Conservation (phyloP, 2,113 vertebrate species). For the Hemicordylus capensis region DNA sequence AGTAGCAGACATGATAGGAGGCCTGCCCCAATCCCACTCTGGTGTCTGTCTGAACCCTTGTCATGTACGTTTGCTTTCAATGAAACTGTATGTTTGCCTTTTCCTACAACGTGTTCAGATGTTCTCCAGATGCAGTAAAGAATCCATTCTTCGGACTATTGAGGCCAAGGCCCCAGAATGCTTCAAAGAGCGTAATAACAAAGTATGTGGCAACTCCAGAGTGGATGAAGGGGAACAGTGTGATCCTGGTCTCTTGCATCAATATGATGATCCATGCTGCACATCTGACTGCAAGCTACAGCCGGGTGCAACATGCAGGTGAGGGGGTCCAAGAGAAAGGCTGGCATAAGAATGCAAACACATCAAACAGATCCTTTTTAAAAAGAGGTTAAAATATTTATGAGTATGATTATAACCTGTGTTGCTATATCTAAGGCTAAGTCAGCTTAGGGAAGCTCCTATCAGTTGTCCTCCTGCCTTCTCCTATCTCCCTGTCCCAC, state of each 20-base stretch:
- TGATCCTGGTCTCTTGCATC: slow-evolving; percentile 90
- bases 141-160: slow-evolving; percentile 90
- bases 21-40: not conserved
- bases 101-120: slow-evolving; percentile 70
- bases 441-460: not conserved
- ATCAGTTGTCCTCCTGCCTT: too few relatives aligned
- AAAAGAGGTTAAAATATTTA: too few relatives aligned
- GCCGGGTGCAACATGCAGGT: slow-evolving; percentile 86
- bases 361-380: too few relatives aligned
- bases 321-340: not conserved
- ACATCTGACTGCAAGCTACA: slow-evolving; percentile 84
- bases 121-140: slow-evolving; percentile 96
- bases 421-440: too few relatives aligned
- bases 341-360: too few relatives aligned
- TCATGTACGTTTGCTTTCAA: not conserved
- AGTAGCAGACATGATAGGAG: not conserved
- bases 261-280: slow-evolving; percentile 89
- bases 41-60: not conserved
- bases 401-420: too few relatives aligned
- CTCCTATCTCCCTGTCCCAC: too few relatives aligned
- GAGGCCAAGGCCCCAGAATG: slow-evolving; percentile 87
- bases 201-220: slow-evolving; percentile 95
- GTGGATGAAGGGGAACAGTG: slow-evolving; percentile 96
- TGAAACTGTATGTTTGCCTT: not conserved
- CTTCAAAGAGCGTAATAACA: slow-evolving; percentile 93